A percentile compares a stretch with the other conserved stretches of the same genome.
phyloP scores from a whole-genome alignment of 37 sponge, comb jelly and placozoan genomes.

The Hexactinellida sp. region DNA sequence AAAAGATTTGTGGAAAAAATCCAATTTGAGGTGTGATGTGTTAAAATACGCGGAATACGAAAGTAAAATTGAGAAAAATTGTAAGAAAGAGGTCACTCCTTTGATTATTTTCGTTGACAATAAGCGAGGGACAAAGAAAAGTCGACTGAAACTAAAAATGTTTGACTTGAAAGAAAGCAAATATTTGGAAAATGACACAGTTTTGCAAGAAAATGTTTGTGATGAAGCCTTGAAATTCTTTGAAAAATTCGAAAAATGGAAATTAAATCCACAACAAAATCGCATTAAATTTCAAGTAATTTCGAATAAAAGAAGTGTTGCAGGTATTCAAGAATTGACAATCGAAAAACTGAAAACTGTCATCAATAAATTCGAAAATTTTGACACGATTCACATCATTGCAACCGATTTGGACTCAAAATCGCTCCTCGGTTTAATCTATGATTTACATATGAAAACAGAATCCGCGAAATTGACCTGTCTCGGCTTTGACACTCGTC shows the following conservation, averaged over 20 bases:
- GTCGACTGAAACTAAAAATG: background rate
- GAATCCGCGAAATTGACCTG: background rate
- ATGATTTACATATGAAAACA: conserved; percentile 9
- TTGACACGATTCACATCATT: background rate
- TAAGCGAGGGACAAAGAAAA: background rate
- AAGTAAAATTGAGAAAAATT: background rate
- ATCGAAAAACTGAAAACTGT: background rate
- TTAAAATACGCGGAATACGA: conserved; percentile 3
- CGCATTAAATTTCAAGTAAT: background rate
- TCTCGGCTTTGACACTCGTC: background rate
- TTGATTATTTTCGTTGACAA: background rate
- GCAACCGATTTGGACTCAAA: background rate
- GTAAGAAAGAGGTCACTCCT: background rate
- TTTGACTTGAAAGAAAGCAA: background rate
- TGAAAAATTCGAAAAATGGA: background rate
- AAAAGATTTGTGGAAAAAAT: background rate
- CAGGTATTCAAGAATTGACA: background rate
- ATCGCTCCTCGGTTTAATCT: background rate
- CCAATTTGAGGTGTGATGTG: background rate
- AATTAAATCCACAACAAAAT: background rate
- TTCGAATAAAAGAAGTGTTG: background rate
- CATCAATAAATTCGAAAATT: background rate
- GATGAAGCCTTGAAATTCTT: background rate
- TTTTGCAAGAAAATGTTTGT: background rate
- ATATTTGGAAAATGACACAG: background rate